Evolutionary conservation across 1,140 invertebrate species (phyloP), one percentile per base, ranked within the genome.

Genomic region (Caenorhabditis inopinata): DNA sequence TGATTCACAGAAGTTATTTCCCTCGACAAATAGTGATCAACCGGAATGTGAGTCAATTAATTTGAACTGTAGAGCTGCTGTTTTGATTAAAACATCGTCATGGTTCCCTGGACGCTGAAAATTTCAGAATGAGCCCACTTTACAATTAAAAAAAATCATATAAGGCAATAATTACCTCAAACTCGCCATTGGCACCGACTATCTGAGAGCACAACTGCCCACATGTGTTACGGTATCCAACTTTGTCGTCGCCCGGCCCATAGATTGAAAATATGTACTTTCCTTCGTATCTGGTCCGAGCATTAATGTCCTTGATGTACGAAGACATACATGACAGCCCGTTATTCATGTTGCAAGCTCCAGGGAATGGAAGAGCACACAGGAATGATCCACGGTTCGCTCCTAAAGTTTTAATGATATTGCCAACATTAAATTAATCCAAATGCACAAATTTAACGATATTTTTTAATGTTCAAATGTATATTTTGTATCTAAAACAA

Each of bases 371-470:
- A 27, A 83, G 35, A 49, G 51, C 45, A 76, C 82, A 83, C 16
- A 83, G 74, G 49, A 83, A 79, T 4, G 82, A 83, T 51, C 82
- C 82, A 76, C 38, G 75, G 38, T 83, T 83, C 0, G 82, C 82
- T 35, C 80, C 80, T 48, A 25, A 14, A 45, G 45, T 46, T 45
- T 16, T 1, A 42, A 74, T 0, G n/a, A 47, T 74, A n/a, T n/a
- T n/a, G n/a, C n/a, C n/a, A n/a, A n/a, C n/a, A n/a, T n/a, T n/a
- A n/a, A n/a, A n/a, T n/a, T n/a, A n/a, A n/a, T n/a, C n/a, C n/a
- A n/a, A n/a, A n/a, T n/a, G n/a, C n/a, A n/a, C n/a, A n/a, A n/a
- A n/a, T n/a, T n/a, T n/a, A n/a, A n/a, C n/a, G n/a, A n/a, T n/a
- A n/a, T n/a, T n/a, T n/a, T n/a, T n/a, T n/a, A n/a, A n/a, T n/a